Evolutionary conservation across 2,113 vertebrate species (phyloP), one percentile per base, ranked within the genome.

Genomic region (Ibidorhyncha struthersii): DNA sequence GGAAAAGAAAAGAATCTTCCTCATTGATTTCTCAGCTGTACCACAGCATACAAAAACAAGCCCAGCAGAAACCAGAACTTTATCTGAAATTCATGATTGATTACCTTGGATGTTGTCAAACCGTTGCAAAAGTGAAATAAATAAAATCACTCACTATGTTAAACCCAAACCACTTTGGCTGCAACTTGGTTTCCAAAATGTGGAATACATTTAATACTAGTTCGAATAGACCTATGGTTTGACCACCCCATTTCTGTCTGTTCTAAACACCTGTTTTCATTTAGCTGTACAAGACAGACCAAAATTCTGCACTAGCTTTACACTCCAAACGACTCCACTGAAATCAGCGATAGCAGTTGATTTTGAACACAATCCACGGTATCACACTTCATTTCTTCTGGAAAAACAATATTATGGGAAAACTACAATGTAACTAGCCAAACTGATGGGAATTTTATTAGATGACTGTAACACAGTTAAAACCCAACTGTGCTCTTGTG

Each of bases 321-420:
- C 23, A 43, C 29, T 89, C 62, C 0, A 0, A 79, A 49, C 0
- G 21, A 41, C 91, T 91, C 56, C 61, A 43, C 77, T 93, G 94
- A 91, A 96, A 91, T 91, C 81, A 93, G 53, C 0, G 5, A 94
- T 62, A 74, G 77, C 45, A 45, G 10, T 53, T 93, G 89, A 50
- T 81, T 95, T 93, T 94, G 91, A 96, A 70, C 41, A 34, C 49
- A 80, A 4, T 38, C 45, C 15, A 9, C 23, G 61, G 43, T n/a
- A 84, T 89, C 58, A 73, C 78, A 96, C 86, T 93, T 96, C 22
- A 88, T 97, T 95, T 94, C 66, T 91, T 91, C 70, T 91, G 62
- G 73, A 76, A 91, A 93, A 91, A 74, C 71, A 72, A 38, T 50
- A 26, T 10, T 53, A 23, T 45, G 78, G 78, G 41, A 96, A 82